Base-by-base conservation (phyloP, 2,888 invertebrate genomes). In the Leptinotarsa juncta region DNA sequence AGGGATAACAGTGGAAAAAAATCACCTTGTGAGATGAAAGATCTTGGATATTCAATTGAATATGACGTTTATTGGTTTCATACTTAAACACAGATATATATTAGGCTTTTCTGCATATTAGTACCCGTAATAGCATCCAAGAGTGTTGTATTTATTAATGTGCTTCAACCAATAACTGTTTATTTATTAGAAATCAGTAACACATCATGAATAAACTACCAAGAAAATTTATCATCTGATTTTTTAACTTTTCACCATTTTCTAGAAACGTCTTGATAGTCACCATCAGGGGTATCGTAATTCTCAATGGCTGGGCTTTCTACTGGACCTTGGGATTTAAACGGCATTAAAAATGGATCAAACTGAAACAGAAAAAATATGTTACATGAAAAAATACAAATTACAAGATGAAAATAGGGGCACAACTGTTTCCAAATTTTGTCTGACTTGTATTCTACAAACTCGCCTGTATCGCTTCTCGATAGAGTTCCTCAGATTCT, bases 231-330 rank as follows among this genome's bases (percentile, higher is more conserved):
- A 66, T n/a, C 14, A 49, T 15, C 18, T 66, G n/a, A 18, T 15
- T 51, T 4, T 48, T 23, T 0, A 18, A 23, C 42, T 67, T n/a
- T 50, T 62, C 32, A 79, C 94, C 95, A 96, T 84, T 94, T 94
- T 86, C 92, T 94, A 0, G 96, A 93, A 49, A 94, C 89, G 86
- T 97, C 94, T 26, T 92, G 86, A 85, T 97, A 98, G 83, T 97
- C 96, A 55, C 99, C 99, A 88, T 99, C 98, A 0, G 96, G 95
- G 65, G 93, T 91, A 0, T 91, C 90, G 85, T 96, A 98, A 77
- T 92, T 90, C 83, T 93, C 90, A 74, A 96, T 94, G 0, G 97
- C 93, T 3, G 97, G 97, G 1, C 97, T 97, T 48, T 92, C 89
- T 0, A 93, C 91, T 0, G 98, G 96, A 0, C 98, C 97, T 73